Percentiles rank a stretch among this genome's conserved stretches.
Evolutionary conservation across 2,888 invertebrate genomes (phyloP).

Genomic region (Isotomurus palustris): DNA sequence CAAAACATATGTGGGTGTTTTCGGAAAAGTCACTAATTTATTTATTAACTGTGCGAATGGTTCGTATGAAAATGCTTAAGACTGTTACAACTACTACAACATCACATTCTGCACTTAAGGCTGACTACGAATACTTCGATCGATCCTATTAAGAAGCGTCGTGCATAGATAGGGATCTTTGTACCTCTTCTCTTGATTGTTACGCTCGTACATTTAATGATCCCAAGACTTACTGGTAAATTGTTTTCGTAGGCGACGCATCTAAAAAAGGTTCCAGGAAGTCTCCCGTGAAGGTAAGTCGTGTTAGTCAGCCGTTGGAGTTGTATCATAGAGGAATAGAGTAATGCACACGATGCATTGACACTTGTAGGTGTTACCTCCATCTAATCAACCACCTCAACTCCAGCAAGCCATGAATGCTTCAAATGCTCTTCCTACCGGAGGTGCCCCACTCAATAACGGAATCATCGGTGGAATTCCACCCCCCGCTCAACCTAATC

Average conservation of each 20-base stretch:
- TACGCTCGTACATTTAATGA: too few species aligned
- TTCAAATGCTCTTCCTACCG: slow-evolving; percentile 1
- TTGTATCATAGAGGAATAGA: not conserved
- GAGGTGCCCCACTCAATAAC: slow-evolving; percentile 29
- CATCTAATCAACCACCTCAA: not conserved
- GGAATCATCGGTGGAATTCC: slow-evolving; percentile 27
- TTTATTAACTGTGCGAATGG: too few species aligned
- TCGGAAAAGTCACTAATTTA: too few species aligned
- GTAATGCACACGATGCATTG: slow-evolving; percentile 11
- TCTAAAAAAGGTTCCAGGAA: slow-evolving; percentile 43
- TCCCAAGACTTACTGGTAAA: slow-evolving; percentile 5
- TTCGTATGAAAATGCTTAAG: too few species aligned
- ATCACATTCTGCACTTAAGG: slow-evolving; percentile 29
- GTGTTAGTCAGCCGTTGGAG: not conserved
- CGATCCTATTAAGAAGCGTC: too few species aligned
- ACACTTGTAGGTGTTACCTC: slow-evolving; percentile 10
- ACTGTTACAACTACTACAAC: slow-evolving; percentile 12
- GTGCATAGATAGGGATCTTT: too few species aligned
- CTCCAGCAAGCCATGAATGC: slow-evolving; percentile 3
- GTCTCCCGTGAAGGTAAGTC: slow-evolving; percentile 44
- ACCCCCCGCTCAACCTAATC: slow-evolving; percentile 12
- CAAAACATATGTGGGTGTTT: too few species aligned
- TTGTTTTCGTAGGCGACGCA: slow-evolving; percentile 39
- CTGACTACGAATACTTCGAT: not conserved
- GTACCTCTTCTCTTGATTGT: too few species aligned